Evolutionary conservation across 1,140 invertebrate genomes (phyloP), one percentile per base, ranked within the genome.

Genomic region (Drosophila pectinifera): DNA sequence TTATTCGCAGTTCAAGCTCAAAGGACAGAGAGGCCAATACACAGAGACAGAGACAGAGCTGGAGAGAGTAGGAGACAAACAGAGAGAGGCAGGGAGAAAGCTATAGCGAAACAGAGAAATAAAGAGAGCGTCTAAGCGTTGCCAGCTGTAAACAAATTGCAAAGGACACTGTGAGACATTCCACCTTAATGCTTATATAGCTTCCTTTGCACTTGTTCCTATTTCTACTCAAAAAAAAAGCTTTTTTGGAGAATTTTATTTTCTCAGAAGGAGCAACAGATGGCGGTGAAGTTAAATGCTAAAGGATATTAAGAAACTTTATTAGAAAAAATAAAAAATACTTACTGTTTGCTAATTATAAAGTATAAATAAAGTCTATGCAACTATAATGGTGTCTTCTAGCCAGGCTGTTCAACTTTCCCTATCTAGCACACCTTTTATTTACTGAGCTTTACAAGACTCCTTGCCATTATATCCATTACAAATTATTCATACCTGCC

Each of bases 1-100:
- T 84, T 80, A 65, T 86, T 89, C 84, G 76, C 56, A 77, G 73
- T 57, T 56, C 48, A 76, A 41, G 64, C 53, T 63, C 49, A 43
- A 45, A 4, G 16, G 18, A 67, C 26, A 58, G 58, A 53, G 38
- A 26, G 5, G 55, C 18, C 31, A 16, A 22, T 20, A 42, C 11
- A 8, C 5, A 18, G 14, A 13, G 26, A 28, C 22, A 69, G 26
- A 41, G 61, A 16, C 22, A 69, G 24, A 24, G 51, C n/a, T 24
- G 20, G 5, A 39, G 39, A 39, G 31, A 24, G 13, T n/a, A 7
- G 13, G 18, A 11, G 22, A n/a, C n/a, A n/a, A 31, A 7, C 2
- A 16, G 14, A 41, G 11, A 34, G 24, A 20, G 36, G 16, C 51
- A n/a, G 31, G 24, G 53, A 31, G 31, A 42, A 20, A 36, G 54